phyloP scores from a whole-genome alignment of 2,888 invertebrate species.

The Diaprepes abbreviatus region DNA sequence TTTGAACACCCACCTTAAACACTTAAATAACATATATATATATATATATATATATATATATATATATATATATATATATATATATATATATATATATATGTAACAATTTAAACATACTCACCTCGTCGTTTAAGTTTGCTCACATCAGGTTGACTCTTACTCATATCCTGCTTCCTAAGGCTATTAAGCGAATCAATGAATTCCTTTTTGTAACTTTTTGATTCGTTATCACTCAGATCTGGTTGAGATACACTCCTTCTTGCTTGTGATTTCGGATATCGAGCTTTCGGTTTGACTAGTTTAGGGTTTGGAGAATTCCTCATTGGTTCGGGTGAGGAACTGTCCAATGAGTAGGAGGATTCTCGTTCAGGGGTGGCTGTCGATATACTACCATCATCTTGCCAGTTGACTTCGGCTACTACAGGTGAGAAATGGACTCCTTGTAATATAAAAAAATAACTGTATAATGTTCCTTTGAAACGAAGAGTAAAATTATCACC shows the following conservation, averaged over 20 bases:
- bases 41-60: too few species aligned
- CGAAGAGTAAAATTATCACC: too few species aligned
- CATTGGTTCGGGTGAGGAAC: conserved; percentile 60
- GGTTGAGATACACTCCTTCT: conserved; percentile 61
- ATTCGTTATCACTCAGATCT: conserved; percentile 58
- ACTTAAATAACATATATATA: too few species aligned
- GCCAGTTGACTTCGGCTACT: conserved; percentile 85
- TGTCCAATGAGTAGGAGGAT: conserved; percentile 62
- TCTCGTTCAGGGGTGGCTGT: conserved; percentile 61
- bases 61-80: too few species aligned
- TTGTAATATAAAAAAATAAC: too few species aligned
- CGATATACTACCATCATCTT: conserved; percentile 70
- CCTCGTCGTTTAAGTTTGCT: conserved; percentile 54
- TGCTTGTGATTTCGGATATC: conserved; percentile 48
- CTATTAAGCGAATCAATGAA: conserved; percentile 54
- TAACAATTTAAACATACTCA: conserved; percentile 36
- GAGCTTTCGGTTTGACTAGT: conserved; percentile 53
- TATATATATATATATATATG: too few species aligned
- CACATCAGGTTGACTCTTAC: conserved; percentile 59
- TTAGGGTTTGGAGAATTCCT: conserved; percentile 48
- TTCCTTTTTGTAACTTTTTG: conserved; percentile 48
- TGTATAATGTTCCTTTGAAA: too few species aligned
- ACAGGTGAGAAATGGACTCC: conserved; percentile 86
- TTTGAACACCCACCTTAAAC: conserved; percentile 37
- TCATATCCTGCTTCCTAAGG: conserved; percentile 51